These are phyloP conservation scores for Aphaenogaster rudis DNA, from an alignment of 1,140 invertebrate genomes.

Conservation along the genomic window DNA sequence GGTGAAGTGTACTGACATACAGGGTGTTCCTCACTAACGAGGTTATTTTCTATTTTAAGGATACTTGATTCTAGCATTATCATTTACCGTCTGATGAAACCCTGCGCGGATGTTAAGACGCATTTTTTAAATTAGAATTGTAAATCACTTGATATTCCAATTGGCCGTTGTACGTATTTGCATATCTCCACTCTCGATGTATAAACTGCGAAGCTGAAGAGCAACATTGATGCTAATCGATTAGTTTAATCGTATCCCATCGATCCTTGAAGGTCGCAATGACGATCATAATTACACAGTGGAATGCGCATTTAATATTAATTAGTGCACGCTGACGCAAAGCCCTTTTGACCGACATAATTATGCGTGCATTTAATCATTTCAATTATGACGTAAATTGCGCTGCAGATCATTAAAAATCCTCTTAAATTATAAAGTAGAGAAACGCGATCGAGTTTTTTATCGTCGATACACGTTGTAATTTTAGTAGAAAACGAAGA, in stretches of 20 bases:
- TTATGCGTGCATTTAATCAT: slow-evolving; percentile 51
- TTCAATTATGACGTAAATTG: slow-evolving; percentile 41
- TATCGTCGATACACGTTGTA: neutral
- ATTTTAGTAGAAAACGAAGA: neutral
- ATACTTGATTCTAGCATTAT: neutral
- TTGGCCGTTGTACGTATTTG: neutral
- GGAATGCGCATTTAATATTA: slow-evolving; percentile 67
- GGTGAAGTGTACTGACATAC: slow-evolving; percentile 60
- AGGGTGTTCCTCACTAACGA: slow-evolving; percentile 12
- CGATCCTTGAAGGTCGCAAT: slow-evolving; percentile 26
- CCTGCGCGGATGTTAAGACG: neutral
- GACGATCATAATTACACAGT: slow-evolving; percentile 37
- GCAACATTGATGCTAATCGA: slow-evolving; percentile 44
- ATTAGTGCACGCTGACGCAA: slow-evolving; percentile 41
- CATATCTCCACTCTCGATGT: neutral
- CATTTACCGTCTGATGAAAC: slow-evolving; percentile 8
- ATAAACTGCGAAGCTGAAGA: neutral
- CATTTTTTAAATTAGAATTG: slow-evolving; percentile 7
- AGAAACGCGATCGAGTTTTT: slow-evolving; percentile 17
- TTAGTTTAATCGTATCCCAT: slow-evolving; percentile 29
- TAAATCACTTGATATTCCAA: neutral
- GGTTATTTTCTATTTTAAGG: slow-evolving; percentile 27
- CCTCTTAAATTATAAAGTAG: slow-evolving; percentile 14
- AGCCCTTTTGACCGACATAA: slow-evolving; percentile 47
- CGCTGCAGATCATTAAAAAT: slow-evolving; percentile 42